These are phyloP conservation scores for Pelecanoides urinatrix DNA, from an alignment of 2,113 vertebrate genomes.

Conservation along the genomic window DNA sequence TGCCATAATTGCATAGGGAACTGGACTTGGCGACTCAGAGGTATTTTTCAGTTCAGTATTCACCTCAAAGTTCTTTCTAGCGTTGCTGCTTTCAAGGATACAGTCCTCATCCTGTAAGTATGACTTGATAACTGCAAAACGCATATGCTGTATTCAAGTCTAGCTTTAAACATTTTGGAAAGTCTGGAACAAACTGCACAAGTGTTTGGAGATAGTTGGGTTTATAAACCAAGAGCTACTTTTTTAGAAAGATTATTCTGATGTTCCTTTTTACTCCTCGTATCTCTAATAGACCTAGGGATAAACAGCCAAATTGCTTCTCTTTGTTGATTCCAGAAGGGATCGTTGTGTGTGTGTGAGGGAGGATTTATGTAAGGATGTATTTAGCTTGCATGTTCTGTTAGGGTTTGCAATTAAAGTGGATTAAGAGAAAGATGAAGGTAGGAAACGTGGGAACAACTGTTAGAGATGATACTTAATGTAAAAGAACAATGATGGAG, in stretches of 20 bases:
- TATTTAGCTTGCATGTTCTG: background rate
- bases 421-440: conserved; percentile 1
- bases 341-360: background rate
- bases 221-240: background rate
- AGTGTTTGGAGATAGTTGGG: background rate
- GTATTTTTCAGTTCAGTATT: background rate
- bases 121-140: background rate
- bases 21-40: background rate
- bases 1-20: background rate
- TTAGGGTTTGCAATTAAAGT: conserved; percentile 2
- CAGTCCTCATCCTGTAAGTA: background rate
- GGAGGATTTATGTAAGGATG: background rate
- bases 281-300: background rate
- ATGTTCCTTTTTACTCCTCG: background rate
- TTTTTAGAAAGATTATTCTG: background rate
- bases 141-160: background rate
- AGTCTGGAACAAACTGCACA: background rate
- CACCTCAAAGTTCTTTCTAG: background rate
- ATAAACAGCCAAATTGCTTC: background rate
- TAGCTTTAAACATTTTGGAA: background rate
- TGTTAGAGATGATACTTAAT: background rate
- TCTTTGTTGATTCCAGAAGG: background rate
- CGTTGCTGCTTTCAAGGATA: background rate
- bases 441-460: background rate
- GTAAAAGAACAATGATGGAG: background rate